A percentile compares a stretch with the other conserved stretches of the same genome.
These are phyloP conservation scores for Elysia crispata DNA, from an alignment of 2,888 invertebrate species.

Conservation along the genomic window DNA sequence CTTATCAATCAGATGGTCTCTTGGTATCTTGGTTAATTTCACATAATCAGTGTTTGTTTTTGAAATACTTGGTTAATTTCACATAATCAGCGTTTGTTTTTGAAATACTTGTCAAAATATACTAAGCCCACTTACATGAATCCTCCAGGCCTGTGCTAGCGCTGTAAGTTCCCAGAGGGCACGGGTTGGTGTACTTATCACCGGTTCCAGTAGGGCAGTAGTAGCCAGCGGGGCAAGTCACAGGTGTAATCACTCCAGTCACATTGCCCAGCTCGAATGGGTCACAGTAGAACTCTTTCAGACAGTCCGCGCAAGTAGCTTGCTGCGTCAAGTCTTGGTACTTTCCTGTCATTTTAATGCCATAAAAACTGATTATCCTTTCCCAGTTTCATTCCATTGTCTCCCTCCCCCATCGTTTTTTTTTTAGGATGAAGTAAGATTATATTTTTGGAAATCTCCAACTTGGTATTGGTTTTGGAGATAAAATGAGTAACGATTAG, in stretches of 20 bases:
- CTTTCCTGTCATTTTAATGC: constrained; percentile 54
- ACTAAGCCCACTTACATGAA: constrained; percentile 54
- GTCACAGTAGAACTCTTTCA: constrained; percentile 71
- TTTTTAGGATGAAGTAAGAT: no score
- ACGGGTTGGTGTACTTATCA: constrained; percentile 68
- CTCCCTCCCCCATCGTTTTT: no score
- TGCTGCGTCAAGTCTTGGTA: constrained; percentile 62
- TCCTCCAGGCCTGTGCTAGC: constrained; percentile 47
- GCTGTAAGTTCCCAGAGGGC: constrained; percentile 70
- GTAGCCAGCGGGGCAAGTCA: constrained; percentile 70
- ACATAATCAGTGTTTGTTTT: no score
- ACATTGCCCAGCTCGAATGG: constrained; percentile 70
- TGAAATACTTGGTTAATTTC: no score
- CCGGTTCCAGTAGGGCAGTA: constrained; percentile 69
- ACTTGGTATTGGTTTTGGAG: no score
- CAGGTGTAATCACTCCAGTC: constrained; percentile 62
- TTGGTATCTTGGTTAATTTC: no score
- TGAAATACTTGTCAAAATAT: no score
- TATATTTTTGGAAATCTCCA: no score
- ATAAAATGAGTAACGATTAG: no score
- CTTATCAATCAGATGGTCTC: constrained; percentile 6
- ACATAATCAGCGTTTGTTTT: no score
- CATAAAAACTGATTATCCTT: background rate
- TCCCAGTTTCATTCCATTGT: no score
- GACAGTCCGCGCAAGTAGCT: constrained; percentile 65